These are phyloP conservation scores for Arbacia lixula DNA, from an alignment of 53 echinoderm and acorn worm genomes.

Conservation along the genomic window DNA sequence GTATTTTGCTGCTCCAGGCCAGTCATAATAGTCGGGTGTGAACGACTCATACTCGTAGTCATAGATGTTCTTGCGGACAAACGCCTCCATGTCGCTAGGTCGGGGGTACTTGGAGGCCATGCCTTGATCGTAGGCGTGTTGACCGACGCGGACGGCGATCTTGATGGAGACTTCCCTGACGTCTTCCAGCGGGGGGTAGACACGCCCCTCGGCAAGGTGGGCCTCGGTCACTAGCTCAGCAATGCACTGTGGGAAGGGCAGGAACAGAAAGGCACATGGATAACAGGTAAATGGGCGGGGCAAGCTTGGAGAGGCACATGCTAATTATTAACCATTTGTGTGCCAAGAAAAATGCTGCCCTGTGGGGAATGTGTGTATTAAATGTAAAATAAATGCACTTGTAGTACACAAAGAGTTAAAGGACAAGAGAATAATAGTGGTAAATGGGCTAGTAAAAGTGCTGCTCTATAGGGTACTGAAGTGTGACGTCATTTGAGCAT, in stretches of 20 bases:
- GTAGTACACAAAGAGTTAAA: no score
- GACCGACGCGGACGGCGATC: constrained; percentile 74
- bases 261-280: no score
- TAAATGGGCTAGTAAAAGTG: no score
- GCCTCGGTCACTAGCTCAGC: constrained; percentile 83
- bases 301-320: no score
- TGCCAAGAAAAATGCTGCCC: no score
- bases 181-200: constrained; percentile 91
- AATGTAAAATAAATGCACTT: no score
- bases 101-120: constrained; percentile 78
- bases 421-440: no score
- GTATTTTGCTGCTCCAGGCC: constrained; percentile 58
- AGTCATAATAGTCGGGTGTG: constrained; percentile 84
- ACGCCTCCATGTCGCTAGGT: constrained; percentile 79
- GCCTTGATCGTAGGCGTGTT: constrained; percentile 78
- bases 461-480: no score
- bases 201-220: constrained; percentile 85
- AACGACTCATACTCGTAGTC: constrained; percentile 81
- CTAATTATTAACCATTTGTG: no score
- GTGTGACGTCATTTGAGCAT: no score
- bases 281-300: no score
- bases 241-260: constrained; percentile 57
- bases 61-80: constrained; percentile 82
- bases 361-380: no score
- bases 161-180: constrained; percentile 89